Evolutionary conservation across 2,888 invertebrate genomes (phyloP).

Genomic region (Adineta ricciae): DNA sequence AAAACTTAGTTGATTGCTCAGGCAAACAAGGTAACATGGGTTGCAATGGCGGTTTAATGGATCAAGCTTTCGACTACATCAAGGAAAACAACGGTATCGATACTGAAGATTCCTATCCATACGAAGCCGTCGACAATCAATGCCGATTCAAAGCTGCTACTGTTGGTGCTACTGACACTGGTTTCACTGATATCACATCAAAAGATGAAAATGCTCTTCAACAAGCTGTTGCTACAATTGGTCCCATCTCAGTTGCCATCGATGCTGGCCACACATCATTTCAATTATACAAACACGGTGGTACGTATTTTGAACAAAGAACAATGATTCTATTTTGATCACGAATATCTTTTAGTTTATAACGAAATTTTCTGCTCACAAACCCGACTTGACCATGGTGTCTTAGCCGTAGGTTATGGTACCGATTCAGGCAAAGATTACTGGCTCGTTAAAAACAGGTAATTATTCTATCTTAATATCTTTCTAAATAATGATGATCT

Average conservation of each 20-base stretch:
- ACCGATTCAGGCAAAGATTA: conserved; percentile 61
- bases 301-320: neutral
- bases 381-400: conserved; percentile 75
- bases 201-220: conserved; percentile 36
- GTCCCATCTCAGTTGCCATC: conserved; percentile 35
- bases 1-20: conserved; percentile 9
- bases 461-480: neutral
- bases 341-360: conserved; percentile 56
- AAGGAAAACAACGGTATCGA: neutral
- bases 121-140: neutral
- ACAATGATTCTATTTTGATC: neutral
- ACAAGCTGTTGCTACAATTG: conserved; percentile 34
- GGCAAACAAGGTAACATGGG: neutral
- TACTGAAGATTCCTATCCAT: neutral
- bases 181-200: conserved; percentile 35
- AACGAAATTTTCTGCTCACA: conserved; percentile 66
- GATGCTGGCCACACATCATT: conserved; percentile 34
- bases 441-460: conserved; percentile 76
- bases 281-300: conserved; percentile 36
- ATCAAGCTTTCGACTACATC: conserved; percentile 10
- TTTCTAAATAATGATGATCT: neutral
- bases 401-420: conserved; percentile 74
- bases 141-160: conserved; percentile 32
- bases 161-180: conserved; percentile 35
- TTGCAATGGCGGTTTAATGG: neutral